Conservation (phyloP, 1,140 invertebrate species). For the Diploscapter pachys region DNA sequence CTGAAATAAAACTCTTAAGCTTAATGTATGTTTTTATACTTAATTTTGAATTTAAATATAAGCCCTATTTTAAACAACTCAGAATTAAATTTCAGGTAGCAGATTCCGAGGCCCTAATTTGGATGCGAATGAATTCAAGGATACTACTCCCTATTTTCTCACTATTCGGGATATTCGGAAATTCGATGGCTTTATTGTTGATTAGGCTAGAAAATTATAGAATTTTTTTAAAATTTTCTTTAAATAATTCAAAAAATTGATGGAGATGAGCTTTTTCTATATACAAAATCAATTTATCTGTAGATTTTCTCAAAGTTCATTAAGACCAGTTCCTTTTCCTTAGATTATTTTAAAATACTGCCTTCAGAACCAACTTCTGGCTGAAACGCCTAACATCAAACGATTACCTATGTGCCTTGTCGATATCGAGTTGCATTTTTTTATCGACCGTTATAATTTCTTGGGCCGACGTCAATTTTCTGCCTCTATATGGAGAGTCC, state of each 20-base stretch:
- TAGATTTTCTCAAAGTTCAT: neutral
- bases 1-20: too few species aligned
- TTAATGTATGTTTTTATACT: too few species aligned
- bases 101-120: conserved; percentile 14
- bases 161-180: conserved; percentile 26
- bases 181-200: conserved; percentile 31
- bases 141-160: conserved; percentile 24
- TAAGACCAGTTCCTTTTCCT: neutral
- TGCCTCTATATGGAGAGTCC: conserved; percentile 46
- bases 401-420: conserved; percentile 55
- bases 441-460: conserved; percentile 53
- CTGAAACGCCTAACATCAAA: conserved; percentile 54
- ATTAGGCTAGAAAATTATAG: conserved; percentile 13
- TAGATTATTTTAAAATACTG: conserved; percentile 2
- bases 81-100: conserved; percentile 1
- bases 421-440: conserved; percentile 54
- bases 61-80: too few species aligned
- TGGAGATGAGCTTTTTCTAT: neutral
- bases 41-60: too few species aligned
- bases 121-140: conserved; percentile 14
- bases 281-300: conserved; percentile 2
- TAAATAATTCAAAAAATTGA: neutral
- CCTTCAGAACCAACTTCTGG: conserved; percentile 54
- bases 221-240: neutral
- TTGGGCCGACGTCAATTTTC: conserved; percentile 34